phyloP scores from a whole-genome alignment of 2,113 vertebrate genomes.

The Falcunculus frontatus region DNA sequence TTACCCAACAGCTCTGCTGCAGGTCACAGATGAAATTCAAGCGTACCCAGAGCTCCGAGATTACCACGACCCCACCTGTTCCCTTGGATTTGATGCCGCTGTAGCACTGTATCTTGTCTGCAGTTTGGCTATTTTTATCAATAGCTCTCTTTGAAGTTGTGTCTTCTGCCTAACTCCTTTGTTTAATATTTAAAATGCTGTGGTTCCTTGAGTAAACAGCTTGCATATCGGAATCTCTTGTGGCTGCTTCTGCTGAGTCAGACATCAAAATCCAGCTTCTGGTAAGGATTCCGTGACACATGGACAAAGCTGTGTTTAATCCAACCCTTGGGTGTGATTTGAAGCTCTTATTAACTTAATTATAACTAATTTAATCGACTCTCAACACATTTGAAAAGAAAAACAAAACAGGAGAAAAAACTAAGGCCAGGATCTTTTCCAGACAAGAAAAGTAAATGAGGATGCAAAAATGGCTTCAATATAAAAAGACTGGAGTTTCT shows the following conservation, averaged over 20 bases:
- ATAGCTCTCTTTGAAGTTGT: background rate
- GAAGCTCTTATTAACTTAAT: background rate
- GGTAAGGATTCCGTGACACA: background rate
- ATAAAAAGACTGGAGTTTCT: background rate
- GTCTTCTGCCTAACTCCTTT: background rate
- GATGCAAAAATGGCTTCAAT: background rate
- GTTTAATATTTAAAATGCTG: background rate
- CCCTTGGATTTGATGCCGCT: fast-evolving
- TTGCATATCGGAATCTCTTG: background rate
- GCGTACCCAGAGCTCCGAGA: background rate
- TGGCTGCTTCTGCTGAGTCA: background rate
- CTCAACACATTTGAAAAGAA: background rate
- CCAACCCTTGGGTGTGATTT: background rate
- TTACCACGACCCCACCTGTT: background rate
- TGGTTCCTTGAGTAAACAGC: background rate
- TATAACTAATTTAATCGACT: background rate
- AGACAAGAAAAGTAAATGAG: background rate
- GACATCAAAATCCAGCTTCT: background rate
- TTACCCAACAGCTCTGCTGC: background rate
- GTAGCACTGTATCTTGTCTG: background rate
- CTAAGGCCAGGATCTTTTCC: background rate
- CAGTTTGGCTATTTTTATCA: background rate
- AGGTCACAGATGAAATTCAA: background rate
- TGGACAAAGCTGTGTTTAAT: background rate
- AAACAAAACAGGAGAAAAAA: background rate